Percentiles rank a stretch among this genome's conserved stretches.
Evolutionary conservation across 2,113 vertebrate genomes (phyloP).

Genomic region (Oenanthe oenanthe): DNA sequence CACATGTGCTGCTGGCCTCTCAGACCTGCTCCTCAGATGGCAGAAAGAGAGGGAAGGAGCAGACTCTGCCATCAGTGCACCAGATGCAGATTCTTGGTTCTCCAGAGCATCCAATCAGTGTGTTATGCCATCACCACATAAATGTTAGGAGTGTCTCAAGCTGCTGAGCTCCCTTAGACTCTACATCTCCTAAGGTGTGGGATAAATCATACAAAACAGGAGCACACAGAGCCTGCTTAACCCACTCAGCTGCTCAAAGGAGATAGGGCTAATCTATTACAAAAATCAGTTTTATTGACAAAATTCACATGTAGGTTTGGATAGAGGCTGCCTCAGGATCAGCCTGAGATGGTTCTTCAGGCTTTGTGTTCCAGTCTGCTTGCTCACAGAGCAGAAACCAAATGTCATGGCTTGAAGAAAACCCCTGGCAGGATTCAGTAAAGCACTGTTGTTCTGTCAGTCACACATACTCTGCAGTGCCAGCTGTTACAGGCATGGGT

Average conservation of each 20-base stretch:
- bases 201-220: background rate
- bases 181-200: background rate
- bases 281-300: background rate
- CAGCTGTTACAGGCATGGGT: background rate
- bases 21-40: background rate
- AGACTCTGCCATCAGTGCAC: background rate
- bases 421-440: background rate
- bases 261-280: background rate
- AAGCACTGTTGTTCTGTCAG: background rate
- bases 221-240: background rate
- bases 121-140: background rate
- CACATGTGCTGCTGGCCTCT: background rate
- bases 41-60: background rate
- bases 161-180: background rate
- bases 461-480: background rate
- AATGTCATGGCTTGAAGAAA: background rate
- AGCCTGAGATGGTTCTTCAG: background rate
- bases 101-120: background rate
- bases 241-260: background rate
- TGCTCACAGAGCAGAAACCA: background rate
- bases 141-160: background rate
- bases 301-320: background rate
- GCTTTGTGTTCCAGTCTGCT: rapidly evolving
- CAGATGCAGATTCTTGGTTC: background rate
- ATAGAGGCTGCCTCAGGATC: background rate